A percentile compares a stretch with the other conserved stretches of the same genome.
Evolutionary conservation across 2,113 vertebrate species (phyloP).

Genomic region (Nipponia nippon): DNA sequence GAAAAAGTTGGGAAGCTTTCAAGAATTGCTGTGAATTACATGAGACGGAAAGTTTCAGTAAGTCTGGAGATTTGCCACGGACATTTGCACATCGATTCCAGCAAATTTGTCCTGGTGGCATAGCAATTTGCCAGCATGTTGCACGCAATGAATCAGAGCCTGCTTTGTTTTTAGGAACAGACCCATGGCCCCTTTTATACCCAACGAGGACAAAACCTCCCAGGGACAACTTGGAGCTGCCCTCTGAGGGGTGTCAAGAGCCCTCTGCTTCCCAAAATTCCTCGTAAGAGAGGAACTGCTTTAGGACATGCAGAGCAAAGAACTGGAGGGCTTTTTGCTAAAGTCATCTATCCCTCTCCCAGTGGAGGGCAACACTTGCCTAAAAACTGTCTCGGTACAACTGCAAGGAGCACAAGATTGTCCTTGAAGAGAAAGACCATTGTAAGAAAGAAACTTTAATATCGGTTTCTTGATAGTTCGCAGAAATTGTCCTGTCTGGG

Average conservation of each 20-base stretch:
- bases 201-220: neutral
- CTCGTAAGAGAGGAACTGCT: neutral
- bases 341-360: neutral
- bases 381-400: neutral
- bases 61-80: neutral
- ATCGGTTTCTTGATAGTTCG: neutral
- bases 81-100: neutral
- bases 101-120: neutral
- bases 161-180: neutral
- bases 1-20: neutral
- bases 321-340: neutral
- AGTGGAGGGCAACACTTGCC: neutral
- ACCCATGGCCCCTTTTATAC: neutral
- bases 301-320: neutral
- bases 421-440: neutral
- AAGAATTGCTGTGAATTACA: slow-evolving; percentile 6
- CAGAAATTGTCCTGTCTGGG: neutral
- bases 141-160: neutral
- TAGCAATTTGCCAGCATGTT: neutral
- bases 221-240: neutral
- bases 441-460: neutral
- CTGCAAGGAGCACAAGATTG: neutral
- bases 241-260: neutral
- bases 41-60: neutral
- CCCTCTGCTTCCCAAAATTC: neutral